A percentile compares a stretch with the other conserved stretches of the same genome.
Conservation (phyloP, 1,140 invertebrate species). For the Aphelenchoides avenae region DNA sequence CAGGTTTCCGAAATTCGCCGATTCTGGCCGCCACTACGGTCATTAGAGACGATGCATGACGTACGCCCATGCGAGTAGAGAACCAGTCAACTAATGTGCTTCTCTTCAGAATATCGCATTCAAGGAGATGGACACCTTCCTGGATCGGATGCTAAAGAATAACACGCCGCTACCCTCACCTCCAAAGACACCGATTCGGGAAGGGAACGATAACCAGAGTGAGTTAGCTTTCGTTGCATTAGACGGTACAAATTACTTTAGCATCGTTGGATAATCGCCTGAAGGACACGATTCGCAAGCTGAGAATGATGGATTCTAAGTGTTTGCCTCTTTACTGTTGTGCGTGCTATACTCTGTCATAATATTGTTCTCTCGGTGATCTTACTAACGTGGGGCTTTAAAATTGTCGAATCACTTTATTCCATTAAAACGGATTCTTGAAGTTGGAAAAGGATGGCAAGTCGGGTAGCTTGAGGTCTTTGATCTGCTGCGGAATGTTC, state of each 20-base stretch:
- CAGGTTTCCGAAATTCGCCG: slow-evolving; percentile 49
- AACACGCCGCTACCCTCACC: slow-evolving; percentile 55
- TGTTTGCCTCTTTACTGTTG: too few species aligned
- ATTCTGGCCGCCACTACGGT: slow-evolving; percentile 57
- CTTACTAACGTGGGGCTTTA: too few species aligned
- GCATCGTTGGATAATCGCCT: slow-evolving; percentile 21
- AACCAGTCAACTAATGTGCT: not conserved
- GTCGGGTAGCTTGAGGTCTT: slow-evolving; percentile 97
- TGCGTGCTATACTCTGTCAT: too few species aligned
- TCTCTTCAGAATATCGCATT: slow-evolving; percentile 30
- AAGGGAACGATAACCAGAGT: too few species aligned
- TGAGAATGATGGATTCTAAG: slow-evolving; percentile 22
- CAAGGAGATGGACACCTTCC: slow-evolving; percentile 50
- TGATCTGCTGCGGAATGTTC: slow-evolving; percentile 97
- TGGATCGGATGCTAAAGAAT: slow-evolving; percentile 45
- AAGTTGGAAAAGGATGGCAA: slow-evolving; percentile 78
- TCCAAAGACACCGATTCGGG: slow-evolving; percentile 41
- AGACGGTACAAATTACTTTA: slow-evolving; percentile 21
- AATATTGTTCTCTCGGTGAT: too few species aligned
- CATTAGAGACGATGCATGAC: slow-evolving; percentile 47
- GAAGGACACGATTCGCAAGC: slow-evolving; percentile 22
- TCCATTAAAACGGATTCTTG: slow-evolving; percentile 57
- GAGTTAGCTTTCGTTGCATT: too few species aligned
- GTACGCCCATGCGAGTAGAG: not conserved
- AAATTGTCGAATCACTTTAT: not conserved